phyloP scores from a whole-genome alignment of 35 echinoderm and acorn worm genomes.

The Ophioderma brevispina region DNA sequence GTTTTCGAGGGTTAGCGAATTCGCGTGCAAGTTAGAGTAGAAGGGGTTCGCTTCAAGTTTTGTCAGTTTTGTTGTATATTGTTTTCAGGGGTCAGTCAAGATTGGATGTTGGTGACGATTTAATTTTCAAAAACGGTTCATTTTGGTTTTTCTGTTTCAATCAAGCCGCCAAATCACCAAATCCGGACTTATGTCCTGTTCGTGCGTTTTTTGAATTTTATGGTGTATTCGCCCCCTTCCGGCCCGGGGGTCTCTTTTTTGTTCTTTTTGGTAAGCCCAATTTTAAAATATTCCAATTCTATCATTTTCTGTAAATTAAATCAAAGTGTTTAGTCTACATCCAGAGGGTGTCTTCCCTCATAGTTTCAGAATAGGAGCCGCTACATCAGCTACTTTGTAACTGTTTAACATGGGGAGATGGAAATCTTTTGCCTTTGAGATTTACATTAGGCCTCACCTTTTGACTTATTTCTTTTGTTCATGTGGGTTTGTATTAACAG shows the following conservation, averaged over 20 bases:
- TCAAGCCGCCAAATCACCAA: neutral
- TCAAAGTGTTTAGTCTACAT: neutral
- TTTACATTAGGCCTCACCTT: neutral
- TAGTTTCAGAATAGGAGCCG: neutral
- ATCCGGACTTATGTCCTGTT: neutral
- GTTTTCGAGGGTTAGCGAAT: neutral
- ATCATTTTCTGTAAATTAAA: neutral
- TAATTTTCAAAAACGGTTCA: neutral
- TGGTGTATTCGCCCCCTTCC: neutral
- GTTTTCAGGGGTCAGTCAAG: neutral
- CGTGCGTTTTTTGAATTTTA: neutral
- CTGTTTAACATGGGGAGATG: neutral
- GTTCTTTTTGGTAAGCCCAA: neutral
- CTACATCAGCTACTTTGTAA: neutral
- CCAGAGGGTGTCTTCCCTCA: neutral
- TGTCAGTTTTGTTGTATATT: neutral
- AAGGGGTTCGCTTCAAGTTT: neutral
- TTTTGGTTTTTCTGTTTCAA: neutral
- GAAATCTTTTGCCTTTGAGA: neutral
- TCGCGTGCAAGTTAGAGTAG: neutral
- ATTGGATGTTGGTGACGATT: neutral
- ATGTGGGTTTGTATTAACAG: no score
- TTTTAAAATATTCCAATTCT: neutral
- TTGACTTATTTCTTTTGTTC: no score
- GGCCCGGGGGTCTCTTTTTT: neutral